A percentile compares a stretch with the other conserved stretches of the same genome.
phyloP scores from a whole-genome alignment of 2,113 vertebrate genomes.

The Passer montanus region DNA sequence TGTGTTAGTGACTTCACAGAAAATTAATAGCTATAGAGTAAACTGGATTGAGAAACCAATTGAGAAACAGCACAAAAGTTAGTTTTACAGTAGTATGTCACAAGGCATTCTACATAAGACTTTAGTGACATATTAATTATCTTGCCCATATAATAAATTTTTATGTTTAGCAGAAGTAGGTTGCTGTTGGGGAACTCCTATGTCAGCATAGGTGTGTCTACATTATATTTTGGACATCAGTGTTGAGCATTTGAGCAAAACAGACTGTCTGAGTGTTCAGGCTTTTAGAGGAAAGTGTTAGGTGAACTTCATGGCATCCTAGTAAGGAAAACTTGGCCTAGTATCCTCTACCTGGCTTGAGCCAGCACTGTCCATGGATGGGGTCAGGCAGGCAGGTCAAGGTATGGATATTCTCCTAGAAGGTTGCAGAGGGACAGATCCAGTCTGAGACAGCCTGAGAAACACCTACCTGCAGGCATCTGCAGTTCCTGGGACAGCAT shows the following conservation, averaged over 20 bases:
- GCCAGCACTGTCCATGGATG: not conserved
- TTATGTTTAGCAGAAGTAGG: not conserved
- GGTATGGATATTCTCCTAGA: not conserved
- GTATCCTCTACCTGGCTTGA: not conserved
- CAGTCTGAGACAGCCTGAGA: not conserved
- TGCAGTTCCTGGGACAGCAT: not conserved
- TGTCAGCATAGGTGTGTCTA: not conserved
- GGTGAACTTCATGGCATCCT: not conserved
- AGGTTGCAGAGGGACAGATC: not conserved
- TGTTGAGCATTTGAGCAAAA: not conserved
- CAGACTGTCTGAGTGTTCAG: not conserved
- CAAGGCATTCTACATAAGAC: not conserved
- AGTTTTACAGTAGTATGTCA: not conserved
- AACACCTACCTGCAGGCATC: not conserved
- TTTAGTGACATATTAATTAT: not conserved
- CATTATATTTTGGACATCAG: not conserved
- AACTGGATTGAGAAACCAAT: not conserved
- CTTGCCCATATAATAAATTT: not conserved
- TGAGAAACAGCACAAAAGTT: not conserved
- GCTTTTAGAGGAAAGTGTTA: not conserved
- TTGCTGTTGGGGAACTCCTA: not conserved
- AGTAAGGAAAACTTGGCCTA: not conserved
- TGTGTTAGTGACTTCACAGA: not conserved
- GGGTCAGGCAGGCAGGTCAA: not conserved
- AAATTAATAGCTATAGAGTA: not conserved